Percentiles rank a stretch among this genome's conserved stretches.
Evolutionary conservation across 2,113 vertebrate genomes (phyloP).

Genomic region (Sitta europaea): DNA sequence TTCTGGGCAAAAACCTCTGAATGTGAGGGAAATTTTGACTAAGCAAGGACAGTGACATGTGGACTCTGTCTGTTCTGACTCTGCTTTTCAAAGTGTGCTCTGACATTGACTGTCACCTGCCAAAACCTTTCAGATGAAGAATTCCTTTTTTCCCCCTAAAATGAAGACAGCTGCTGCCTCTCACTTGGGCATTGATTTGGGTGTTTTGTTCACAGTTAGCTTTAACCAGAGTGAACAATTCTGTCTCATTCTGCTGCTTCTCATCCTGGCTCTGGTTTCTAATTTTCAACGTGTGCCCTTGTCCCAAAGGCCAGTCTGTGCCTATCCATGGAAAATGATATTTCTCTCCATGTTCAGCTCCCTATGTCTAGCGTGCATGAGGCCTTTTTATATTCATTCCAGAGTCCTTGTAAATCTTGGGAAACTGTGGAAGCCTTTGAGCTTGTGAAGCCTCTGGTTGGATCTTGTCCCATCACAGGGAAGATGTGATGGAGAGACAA

Average conservation of each 20-base stretch:
- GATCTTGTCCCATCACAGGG: background rate
- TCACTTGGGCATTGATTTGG: background rate
- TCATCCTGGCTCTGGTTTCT: background rate
- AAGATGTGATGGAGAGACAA: background rate
- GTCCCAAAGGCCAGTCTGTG: background rate
- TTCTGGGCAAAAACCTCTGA: background rate
- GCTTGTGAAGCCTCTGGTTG: background rate
- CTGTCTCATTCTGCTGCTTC: background rate
- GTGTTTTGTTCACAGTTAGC: background rate
- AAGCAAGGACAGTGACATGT: background rate
- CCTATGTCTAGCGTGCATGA: rapidly evolving
- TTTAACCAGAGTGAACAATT: background rate
- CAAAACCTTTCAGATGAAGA: background rate
- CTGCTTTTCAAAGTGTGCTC: background rate
- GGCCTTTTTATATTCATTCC: background rate
- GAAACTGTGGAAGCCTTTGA: background rate
- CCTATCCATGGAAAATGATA: background rate
- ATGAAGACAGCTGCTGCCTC: background rate
- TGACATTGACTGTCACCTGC: background rate
- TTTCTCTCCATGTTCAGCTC: background rate
- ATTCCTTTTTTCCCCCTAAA: background rate
- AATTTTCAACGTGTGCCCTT: background rate
- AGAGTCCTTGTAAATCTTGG: background rate
- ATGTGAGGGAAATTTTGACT: background rate
- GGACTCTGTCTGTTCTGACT: background rate